Evolutionary conservation across 1,140 invertebrate genomes (phyloP).

Genomic region (Penaeus indicus): DNA sequence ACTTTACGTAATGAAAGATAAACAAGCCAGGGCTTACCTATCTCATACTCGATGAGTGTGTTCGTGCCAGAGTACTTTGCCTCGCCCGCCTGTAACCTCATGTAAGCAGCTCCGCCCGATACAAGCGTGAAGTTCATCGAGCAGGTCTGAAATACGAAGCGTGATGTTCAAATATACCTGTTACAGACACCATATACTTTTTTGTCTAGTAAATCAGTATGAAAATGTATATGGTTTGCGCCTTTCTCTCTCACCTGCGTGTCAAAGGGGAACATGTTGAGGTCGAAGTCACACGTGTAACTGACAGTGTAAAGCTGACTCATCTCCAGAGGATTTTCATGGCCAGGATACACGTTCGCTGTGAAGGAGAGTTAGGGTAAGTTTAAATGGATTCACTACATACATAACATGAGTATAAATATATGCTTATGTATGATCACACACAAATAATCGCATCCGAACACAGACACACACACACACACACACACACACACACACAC

Average conservation of each 20-base stretch:
- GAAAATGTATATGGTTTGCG: neutral
- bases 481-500: too few species aligned
- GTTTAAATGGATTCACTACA: neutral
- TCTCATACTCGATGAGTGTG: neutral
- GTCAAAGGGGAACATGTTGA: neutral
- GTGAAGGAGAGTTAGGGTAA: neutral
- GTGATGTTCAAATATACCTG: neutral
- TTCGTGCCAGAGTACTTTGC: neutral
- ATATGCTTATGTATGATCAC: too few species aligned
- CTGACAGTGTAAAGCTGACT: conserved; percentile 1
- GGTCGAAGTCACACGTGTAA: conserved; percentile 4
- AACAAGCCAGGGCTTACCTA: neutral
- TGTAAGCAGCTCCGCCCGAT: neutral
- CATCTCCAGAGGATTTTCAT: conserved; percentile 5
- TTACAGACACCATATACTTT: neutral
- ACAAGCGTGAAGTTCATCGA: neutral
- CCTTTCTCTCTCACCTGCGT: neutral
- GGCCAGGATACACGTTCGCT: neutral
- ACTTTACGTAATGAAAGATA: neutral
- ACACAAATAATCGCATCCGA: neutral
- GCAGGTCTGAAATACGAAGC: neutral
- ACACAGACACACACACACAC: neutral
- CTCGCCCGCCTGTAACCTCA: neutral
- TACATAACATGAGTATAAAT: neutral
- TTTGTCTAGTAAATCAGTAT: neutral